Base-by-base conservation (phyloP, 2,113 vertebrate species). In the Plestiodon gilberti region DNA sequence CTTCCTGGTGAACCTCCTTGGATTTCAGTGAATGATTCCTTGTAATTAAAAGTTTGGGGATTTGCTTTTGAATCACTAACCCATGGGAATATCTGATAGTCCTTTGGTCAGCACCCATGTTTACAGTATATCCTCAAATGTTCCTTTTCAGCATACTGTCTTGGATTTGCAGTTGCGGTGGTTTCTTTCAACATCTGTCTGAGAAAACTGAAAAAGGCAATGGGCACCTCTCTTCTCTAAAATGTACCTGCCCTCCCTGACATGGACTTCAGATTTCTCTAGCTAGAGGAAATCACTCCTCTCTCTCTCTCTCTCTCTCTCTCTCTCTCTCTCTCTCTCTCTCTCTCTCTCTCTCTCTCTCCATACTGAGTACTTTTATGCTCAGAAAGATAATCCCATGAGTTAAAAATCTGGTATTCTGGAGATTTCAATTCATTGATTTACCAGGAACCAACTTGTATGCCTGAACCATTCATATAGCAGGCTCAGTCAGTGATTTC, bases 121-220 rank as follows among this genome's bases (percentile, higher is more conserved):
- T 81, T 81, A n/a, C n/a, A n/a, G n/a, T n/a, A 38, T 23, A 55
- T 14, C 40, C 3, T 20, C 23, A 28, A 81, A 28, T 23, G 20
- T 22, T 14, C 67, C n/a, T 9, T 30, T 65, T 23, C 33, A 65
- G 23, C 23, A 52, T 35, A 55, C 22, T 62, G 8, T 11, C n/a
- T 30, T 8, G n/a, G 30, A 78, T 88, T 0, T 3, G 7, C 70
- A 89, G 2, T 30, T 76, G 33, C 64, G 78, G 10, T 28, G 57
- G 43, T 91, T 90, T 81, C 71, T 91, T 90, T 81, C 71, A 80
- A 73, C 43, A 35, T 61, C 59, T 55, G 8, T 83, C 74, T 70
- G 35, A 67, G 57, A 85, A 85, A 81, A 87, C 1, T 33, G 38
- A 70, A 22, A 30, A 61, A 67, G 33, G 48, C 17, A 38, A 4